Base-by-base conservation (phyloP, 2,888 invertebrate genomes). In the Dolichomitus sp. region DNA sequence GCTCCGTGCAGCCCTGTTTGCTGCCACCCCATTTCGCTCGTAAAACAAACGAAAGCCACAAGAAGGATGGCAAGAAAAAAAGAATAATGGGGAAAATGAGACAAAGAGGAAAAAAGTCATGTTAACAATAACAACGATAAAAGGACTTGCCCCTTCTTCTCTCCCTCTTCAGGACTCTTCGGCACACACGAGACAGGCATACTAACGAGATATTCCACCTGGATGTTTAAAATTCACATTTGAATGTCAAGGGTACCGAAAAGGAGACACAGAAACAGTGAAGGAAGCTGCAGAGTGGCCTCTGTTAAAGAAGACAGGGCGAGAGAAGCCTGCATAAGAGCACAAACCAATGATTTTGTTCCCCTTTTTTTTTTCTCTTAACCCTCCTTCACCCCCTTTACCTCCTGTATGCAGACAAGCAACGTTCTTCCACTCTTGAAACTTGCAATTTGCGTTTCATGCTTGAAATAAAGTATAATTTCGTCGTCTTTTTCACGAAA, bases 171-270 rank as follows among this genome's bases (percentile, higher is more conserved):
- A 14, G 70, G 75, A 70, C 68, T 65, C 80, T 23, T 65, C 75
- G 75, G 61, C 66, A 77, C 77, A 80, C 75, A 74, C 70, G 68
- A 52, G 83, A 73, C 69, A 42, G 57, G 84, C 80, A 84, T 81
- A 84, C 84, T 84, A 84, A 84, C 80, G 84, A 84, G 72, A 73
- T 78, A 78, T 78, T 84, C 84, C 78, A 66, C 74, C 78, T 69
- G 78, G 81, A 77, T 81, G 77, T 74, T 77, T 74, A 80, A 83
- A 80, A 81, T 84, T 81, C 81, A 84, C 80, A 84, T 84, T 84
- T 84, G 78, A 84, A 84, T 84, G 77, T 84, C 84, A 84, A 84
- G 84, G 77, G 81, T 74, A 81, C 80, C 84, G 78, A 78, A 81
- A 80, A 9, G 50, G 40, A 61, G 17, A 61, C 61, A 37, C 4